These are phyloP conservation scores for Rhingia campestris DNA, from an alignment of 2,888 invertebrate genomes.

Conservation along the genomic window DNA sequence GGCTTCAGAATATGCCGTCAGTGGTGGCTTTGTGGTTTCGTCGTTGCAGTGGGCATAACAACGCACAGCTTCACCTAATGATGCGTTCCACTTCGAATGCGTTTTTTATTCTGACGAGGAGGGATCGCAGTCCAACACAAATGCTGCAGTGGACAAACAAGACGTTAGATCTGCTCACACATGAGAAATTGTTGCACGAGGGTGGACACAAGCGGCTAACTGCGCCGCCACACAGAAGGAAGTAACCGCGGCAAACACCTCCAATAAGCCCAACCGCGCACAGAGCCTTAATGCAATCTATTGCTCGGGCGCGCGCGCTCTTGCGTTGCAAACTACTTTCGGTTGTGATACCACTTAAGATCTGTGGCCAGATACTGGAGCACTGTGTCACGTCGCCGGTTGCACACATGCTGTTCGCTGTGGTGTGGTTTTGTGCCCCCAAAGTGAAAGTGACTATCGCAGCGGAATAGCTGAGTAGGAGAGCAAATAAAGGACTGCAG, in stretches of 20 bases:
- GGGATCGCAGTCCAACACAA: conserved; percentile 1
- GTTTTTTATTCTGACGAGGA: background rate
- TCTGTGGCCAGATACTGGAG: conserved; percentile 47
- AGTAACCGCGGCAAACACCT: conserved; percentile 3
- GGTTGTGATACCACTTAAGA: conserved; percentile 58
- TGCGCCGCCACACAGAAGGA: background rate
- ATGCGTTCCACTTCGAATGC: conserved; percentile 47
- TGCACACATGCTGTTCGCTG: conserved; percentile 24
- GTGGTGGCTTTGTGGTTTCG: background rate
- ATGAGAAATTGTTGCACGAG: conserved; percentile 43
- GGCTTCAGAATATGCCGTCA: conserved; percentile 8
- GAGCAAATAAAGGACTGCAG: conserved; percentile 39
- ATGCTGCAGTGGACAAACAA: conserved; percentile 35
- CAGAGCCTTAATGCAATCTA: conserved; percentile 47
- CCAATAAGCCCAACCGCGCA: conserved; percentile 17
- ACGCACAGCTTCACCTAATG: conserved; percentile 4
- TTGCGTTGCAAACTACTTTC: conserved; percentile 43
- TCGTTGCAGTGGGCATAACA: background rate
- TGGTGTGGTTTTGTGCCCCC: conserved; percentile 2
- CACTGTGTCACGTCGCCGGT: conserved; percentile 31
- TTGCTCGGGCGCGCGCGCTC: conserved; percentile 8
- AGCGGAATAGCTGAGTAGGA: background rate
- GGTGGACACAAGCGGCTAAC: conserved; percentile 32
- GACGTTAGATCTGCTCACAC: conserved; percentile 19
- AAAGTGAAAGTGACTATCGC: conserved; percentile 63